Percentiles rank a stretch among this genome's conserved stretches.
phyloP scores from a whole-genome alignment of 2,113 vertebrate species.

The Speoplatyrhinus poulsoni region DNA sequence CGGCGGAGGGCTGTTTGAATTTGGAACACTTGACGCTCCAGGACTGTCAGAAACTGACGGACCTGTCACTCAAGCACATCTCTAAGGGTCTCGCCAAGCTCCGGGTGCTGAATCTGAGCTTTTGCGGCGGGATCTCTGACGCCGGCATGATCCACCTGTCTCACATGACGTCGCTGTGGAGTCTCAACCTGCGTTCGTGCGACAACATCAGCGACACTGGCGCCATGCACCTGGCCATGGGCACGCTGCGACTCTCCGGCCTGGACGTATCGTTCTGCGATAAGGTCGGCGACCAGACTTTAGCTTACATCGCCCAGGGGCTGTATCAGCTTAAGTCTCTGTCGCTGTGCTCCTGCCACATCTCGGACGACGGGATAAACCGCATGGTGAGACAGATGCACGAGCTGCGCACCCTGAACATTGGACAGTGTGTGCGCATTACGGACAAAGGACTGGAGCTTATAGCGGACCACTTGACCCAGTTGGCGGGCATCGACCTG shows the following conservation, averaged over 20 bases:
- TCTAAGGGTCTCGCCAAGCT: constrained; percentile 91
- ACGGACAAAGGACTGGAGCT: constrained; percentile 99
- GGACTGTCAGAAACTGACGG: constrained; percentile 98
- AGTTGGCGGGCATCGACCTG: constrained; percentile 95
- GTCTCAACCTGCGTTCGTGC: constrained; percentile 94
- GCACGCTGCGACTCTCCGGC: constrained; percentile 90
- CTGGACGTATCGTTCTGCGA: constrained; percentile 97
- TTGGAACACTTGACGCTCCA: constrained; percentile 97
- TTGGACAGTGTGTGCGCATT: constrained; percentile 96
- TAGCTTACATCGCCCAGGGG: constrained; percentile 97
- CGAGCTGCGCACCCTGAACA: constrained; percentile 95
- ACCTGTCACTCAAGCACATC: constrained; percentile 96
- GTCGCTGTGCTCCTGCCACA: constrained; percentile 97
- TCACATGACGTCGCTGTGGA: constrained; percentile 94
- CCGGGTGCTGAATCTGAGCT: constrained; percentile 95
- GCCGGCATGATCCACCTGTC: constrained; percentile 97
- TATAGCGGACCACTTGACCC: constrained; percentile 95
- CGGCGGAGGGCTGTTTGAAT: constrained; percentile 92
- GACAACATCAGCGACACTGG: constrained; percentile 98
- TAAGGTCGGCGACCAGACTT: constrained; percentile 96
- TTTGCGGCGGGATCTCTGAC: constrained; percentile 97
- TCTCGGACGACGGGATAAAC: constrained; percentile 96
- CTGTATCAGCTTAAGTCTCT: constrained; percentile 94
- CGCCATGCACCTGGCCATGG: constrained; percentile 98
- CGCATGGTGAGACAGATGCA: constrained; percentile 99